These are phyloP conservation scores for Saccostrea glomerata DNA, from an alignment of 1,140 invertebrate species.

Conservation along the genomic window DNA sequence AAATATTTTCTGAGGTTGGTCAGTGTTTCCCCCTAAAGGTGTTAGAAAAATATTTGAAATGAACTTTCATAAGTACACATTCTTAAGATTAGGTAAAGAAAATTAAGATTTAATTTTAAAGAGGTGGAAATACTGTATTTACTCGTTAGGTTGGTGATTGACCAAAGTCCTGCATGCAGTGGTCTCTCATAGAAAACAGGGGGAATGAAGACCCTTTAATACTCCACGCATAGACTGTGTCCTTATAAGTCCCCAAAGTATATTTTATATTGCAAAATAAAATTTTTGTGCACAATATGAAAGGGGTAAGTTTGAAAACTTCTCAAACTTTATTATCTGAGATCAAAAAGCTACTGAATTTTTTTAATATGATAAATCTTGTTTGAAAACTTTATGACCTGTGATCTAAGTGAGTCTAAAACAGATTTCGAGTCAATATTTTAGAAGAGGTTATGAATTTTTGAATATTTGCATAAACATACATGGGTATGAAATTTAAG, in stretches of 20 bases:
- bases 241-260: too few species aligned
- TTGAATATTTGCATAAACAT: slow-evolving; percentile 24
- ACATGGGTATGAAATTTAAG: not conserved
- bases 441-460: slow-evolving; percentile 1
- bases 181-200: not conserved
- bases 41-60: slow-evolving; percentile 34
- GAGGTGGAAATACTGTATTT: too few species aligned
- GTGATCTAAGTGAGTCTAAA: not conserved
- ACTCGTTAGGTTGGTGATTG: not conserved
- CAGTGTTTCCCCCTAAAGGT: slow-evolving; percentile 22
- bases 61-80: not conserved
- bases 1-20: not conserved
- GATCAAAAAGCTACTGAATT: too few species aligned
- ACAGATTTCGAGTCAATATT: slow-evolving; percentile 16
- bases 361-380: not conserved
- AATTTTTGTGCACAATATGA: too few species aligned
- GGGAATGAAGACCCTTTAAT: too few species aligned
- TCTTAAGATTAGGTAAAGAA: not conserved
- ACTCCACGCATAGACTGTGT: too few species aligned
- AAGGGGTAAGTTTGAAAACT: too few species aligned
- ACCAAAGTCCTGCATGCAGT: not conserved
- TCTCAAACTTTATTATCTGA: too few species aligned
- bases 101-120: too few species aligned
- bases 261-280: too few species aligned
- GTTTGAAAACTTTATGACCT: slow-evolving; percentile 1